Conservation (phyloP, 2,888 invertebrate genomes). For the Temnothorax unifasciatus region DNA sequence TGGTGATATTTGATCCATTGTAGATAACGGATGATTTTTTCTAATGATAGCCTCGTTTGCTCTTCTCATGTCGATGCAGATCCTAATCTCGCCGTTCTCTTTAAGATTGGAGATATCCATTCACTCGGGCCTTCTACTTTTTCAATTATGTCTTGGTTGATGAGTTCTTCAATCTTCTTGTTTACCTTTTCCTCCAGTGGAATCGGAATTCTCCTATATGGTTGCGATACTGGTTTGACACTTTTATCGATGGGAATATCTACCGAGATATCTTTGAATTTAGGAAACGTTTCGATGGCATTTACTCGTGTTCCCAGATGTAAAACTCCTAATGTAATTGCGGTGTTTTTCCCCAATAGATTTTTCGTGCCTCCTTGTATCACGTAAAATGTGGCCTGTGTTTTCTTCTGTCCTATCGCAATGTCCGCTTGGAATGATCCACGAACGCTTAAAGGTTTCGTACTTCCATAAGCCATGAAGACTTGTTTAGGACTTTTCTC, state of each 20-base stretch:
- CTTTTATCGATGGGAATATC: neutral
- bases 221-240: neutral
- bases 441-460: neutral
- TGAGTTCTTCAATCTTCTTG: slow-evolving; percentile 49
- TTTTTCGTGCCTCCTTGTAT: neutral
- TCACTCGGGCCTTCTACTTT: slow-evolving; percentile 67
- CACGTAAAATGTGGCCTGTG: neutral
- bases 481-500: neutral
- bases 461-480: neutral
- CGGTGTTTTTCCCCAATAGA: neutral
- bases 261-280: neutral
- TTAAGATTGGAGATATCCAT: slow-evolving; percentile 69
- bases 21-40: slow-evolving; percentile 64
- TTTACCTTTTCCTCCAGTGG: neutral
- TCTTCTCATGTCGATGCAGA: slow-evolving; percentile 75
- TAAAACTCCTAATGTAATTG: neutral
- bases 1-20: slow-evolving; percentile 52
- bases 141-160: slow-evolving; percentile 74
- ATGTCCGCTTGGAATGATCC: neutral
- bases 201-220: neutral
- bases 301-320: neutral
- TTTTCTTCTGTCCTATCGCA: neutral
- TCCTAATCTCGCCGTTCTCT: slow-evolving; percentile 69
- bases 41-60: slow-evolving; percentile 72
- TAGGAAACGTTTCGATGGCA: neutral